These are phyloP conservation scores for Pseudachorutes palmiensis DNA, from an alignment of 1,140 invertebrate species.

Conservation along the genomic window DNA sequence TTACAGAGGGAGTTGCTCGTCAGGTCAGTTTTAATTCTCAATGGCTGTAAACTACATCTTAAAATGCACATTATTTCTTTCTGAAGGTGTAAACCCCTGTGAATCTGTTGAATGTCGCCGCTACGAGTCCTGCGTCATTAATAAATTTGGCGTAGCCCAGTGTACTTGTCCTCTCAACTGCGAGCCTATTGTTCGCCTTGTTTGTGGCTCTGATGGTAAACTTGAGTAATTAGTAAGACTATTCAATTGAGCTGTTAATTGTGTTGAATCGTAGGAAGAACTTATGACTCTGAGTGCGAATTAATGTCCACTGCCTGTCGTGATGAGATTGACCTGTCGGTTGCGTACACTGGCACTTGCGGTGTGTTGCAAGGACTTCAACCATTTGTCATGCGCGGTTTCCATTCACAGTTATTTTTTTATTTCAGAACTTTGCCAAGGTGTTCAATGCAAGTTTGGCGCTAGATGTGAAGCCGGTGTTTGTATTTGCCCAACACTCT, in stretches of 20 bases:
- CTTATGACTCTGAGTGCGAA: slow-evolving; percentile 62
- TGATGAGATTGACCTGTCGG: slow-evolving; percentile 54
- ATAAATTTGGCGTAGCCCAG: slow-evolving; percentile 67
- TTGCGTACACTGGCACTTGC: slow-evolving; percentile 70
- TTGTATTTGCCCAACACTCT: slow-evolving; percentile 73
- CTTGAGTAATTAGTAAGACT: not conserved
- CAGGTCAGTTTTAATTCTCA: too few relatives aligned
- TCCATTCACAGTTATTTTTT: not conserved
- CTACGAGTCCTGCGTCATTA: slow-evolving; percentile 71
- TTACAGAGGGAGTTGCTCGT: slow-evolving; percentile 49
- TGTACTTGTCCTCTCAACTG: slow-evolving; percentile 72
- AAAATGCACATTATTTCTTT: slow-evolving; percentile 1
- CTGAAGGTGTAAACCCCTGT: slow-evolving; percentile 69
- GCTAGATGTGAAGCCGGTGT: slow-evolving; percentile 70
- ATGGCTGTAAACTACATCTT: too few relatives aligned
- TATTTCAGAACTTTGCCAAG: slow-evolving; percentile 62
- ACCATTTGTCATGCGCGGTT: too few relatives aligned
- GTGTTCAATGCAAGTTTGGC: slow-evolving; percentile 67
- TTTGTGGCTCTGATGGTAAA: slow-evolving; percentile 47
- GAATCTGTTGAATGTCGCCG: slow-evolving; percentile 60
- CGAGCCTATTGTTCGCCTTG: slow-evolving; percentile 64
- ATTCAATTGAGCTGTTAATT: slow-evolving; percentile 20
- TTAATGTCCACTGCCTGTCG: slow-evolving; percentile 60
- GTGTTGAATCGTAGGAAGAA: slow-evolving; percentile 48
- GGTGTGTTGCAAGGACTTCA: slow-evolving; percentile 47